These are phyloP conservation scores for Perodicticus potto DNA, from an alignment of 2,797 vertebrate genomes.

Conservation along the genomic window DNA sequence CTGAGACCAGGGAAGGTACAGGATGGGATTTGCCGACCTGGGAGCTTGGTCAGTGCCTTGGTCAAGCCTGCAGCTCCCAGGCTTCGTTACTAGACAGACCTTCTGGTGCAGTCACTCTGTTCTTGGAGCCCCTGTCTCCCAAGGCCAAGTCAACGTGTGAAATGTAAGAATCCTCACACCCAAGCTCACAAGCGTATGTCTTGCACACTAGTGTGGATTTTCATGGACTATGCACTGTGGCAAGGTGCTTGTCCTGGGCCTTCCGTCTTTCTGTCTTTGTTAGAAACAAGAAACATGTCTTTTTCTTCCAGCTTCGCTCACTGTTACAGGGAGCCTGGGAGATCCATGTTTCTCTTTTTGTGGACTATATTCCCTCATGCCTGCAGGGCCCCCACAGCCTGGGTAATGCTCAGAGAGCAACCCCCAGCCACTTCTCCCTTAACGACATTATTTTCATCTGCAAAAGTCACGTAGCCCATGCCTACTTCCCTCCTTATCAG, in stretches of 20 bases:
- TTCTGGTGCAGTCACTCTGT: not conserved
- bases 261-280: not conserved
- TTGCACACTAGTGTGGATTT: not conserved
- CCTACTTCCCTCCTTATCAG: no score
- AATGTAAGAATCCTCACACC: not conserved
- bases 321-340: not conserved
- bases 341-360: not conserved
- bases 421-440: no score
- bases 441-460: no score
- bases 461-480: no score
- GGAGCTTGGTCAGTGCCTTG: not conserved
- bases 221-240: not conserved
- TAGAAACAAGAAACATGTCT: not conserved
- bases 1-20: not conserved
- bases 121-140: not conserved
- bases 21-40: not conserved
- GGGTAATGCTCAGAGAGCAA: no score
- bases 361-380: not conserved
- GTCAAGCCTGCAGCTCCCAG: not conserved
- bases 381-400: no score
- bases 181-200: fast-evolving
- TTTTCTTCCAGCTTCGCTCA: not conserved
- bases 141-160: not conserved
- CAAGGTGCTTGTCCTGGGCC: not conserved
- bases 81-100: not conserved